Percentiles rank a stretch among this genome's conserved stretches.
phyloP scores from a whole-genome alignment of 2,888 invertebrate species.

The Mystacides longicornis region DNA sequence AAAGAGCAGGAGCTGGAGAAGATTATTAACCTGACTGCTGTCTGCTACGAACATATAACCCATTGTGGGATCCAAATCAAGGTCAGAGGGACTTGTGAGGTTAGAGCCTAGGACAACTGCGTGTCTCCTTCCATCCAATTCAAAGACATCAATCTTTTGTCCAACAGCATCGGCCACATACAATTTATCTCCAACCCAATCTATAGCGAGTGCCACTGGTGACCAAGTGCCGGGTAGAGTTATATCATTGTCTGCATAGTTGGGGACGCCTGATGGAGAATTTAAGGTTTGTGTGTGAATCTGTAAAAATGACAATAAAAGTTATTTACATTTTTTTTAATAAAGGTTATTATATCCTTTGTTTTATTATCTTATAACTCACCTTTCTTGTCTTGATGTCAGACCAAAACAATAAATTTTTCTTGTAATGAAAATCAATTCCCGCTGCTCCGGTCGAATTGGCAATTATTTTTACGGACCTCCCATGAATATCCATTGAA shows the following conservation, averaged over 20 bases:
- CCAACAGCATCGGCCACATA: conserved; percentile 91
- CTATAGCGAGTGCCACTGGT: conserved; percentile 86
- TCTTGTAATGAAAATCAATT: conserved; percentile 72
- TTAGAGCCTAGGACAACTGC: conserved; percentile 89
- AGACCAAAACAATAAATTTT: conserved; percentile 80
- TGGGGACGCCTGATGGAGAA: conserved; percentile 36
- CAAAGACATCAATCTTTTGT: conserved; percentile 91
- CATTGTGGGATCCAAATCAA: conserved; percentile 86
- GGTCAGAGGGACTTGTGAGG: conserved; percentile 81
- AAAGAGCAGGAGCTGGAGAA: not conserved
- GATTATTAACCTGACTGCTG: conserved; percentile 60
- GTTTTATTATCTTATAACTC: too few relatives aligned
- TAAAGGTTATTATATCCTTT: not conserved
- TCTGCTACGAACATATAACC: conserved; percentile 86
- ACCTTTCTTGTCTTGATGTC: conserved; percentile 83
- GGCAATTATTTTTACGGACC: conserved; percentile 55
- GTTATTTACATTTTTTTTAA: not conserved
- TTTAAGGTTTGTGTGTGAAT: conserved; percentile 54
- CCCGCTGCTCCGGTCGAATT: conserved; percentile 83
- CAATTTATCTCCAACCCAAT: conserved; percentile 94
- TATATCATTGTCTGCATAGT: conserved; percentile 55
- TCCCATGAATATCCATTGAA: conserved; percentile 61
- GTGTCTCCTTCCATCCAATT: conserved; percentile 78
- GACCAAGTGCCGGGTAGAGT: conserved; percentile 79
- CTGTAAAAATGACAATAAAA: conserved; percentile 32